A percentile compares a stretch with the other conserved stretches of the same genome.
Conservation (phyloP, 1,140 invertebrate species). For the Coenobita brevimanus region DNA sequence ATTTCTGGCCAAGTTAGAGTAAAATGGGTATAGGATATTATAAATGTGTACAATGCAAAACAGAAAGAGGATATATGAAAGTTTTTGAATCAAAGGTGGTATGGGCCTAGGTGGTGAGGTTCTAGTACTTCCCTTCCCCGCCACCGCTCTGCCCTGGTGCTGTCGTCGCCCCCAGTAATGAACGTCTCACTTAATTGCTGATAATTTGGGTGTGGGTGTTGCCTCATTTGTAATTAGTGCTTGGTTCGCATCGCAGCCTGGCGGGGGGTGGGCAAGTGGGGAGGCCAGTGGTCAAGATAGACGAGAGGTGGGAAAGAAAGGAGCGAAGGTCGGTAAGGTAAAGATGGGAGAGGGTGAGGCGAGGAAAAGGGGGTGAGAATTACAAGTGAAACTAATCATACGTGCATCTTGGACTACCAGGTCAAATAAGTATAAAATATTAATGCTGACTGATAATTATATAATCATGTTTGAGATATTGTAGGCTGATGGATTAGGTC, state of each 20-base stretch:
- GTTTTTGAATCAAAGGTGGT: too few relatives aligned
- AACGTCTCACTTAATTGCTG: conserved; percentile 35
- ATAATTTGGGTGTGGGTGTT: conserved; percentile 41
- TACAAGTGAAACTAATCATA: too few relatives aligned
- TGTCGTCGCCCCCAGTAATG: conserved; percentile 23
- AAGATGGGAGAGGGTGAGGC: not conserved
- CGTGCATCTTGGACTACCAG: too few relatives aligned
- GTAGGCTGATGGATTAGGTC: too few relatives aligned
- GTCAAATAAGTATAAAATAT: too few relatives aligned
- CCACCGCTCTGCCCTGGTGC: conserved; percentile 9
- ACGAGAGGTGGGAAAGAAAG: not conserved
- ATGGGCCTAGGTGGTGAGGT: too few relatives aligned
- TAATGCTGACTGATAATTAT: too few relatives aligned
- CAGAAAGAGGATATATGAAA: too few relatives aligned
- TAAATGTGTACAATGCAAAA: too few relatives aligned
- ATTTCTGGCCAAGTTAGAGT: too few relatives aligned
- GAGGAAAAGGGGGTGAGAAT: not conserved
- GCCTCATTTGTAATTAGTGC: conserved; percentile 29
- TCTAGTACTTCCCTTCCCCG: not conserved
- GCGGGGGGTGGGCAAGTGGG: not conserved
- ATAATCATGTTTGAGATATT: too few relatives aligned
- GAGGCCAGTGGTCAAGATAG: not conserved
- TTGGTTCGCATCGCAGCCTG: conserved; percentile 17
- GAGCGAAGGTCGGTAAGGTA: not conserved
- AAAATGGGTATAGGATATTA: too few relatives aligned